Evolutionary conservation across 2,797 vertebrate genomes (phyloP).

Genomic region (Tapirus indicus): DNA sequence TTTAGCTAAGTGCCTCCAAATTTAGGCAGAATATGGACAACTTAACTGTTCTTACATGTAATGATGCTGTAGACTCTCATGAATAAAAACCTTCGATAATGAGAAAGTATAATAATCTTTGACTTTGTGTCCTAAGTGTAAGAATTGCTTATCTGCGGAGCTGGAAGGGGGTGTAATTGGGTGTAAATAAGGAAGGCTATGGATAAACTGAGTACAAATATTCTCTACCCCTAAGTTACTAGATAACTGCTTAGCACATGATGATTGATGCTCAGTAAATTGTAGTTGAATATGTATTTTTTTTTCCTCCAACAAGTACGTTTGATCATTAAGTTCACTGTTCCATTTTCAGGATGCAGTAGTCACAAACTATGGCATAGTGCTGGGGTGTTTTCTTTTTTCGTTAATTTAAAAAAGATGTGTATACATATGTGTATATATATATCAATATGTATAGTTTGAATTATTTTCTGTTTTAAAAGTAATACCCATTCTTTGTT

Average conservation of each 20-base stretch:
- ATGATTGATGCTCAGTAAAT: not conserved
- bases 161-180: not conserved
- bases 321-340: not conserved
- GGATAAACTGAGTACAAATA: not conserved
- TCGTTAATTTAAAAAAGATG: not conserved
- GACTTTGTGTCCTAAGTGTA: not conserved
- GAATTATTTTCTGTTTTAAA: not conserved
- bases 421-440: not conserved
- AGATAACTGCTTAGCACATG: not conserved
- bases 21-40: slow-evolving; percentile 35
- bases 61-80: not conserved
- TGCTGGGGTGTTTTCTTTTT: not conserved
- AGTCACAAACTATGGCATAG: not conserved
- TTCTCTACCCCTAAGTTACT: not conserved
- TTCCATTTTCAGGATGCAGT: not conserved
- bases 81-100: not conserved
- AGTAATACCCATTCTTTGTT: not conserved
- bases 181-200: not conserved
- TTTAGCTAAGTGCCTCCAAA: not conserved
- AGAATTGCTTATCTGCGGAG: not conserved
- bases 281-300: not conserved
- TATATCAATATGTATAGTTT: not conserved
- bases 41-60: not conserved
- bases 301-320: not conserved
- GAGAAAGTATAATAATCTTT: not conserved